Evolutionary conservation across 2,888 invertebrate species (phyloP).

Genomic region (Clepsis dumicolana): DNA sequence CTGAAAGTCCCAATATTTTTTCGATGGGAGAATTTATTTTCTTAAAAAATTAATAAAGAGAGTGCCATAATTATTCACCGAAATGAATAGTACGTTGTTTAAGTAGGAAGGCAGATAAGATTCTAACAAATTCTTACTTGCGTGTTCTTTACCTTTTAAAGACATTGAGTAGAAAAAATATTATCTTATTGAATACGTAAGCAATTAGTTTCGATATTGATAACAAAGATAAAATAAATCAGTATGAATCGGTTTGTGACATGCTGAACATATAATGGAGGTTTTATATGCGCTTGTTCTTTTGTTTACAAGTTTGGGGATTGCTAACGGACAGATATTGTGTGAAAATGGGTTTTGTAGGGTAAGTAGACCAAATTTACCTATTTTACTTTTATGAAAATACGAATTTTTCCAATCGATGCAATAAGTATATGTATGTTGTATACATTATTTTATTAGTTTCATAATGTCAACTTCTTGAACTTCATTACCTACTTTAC

Average conservation of each 20-base stretch:
- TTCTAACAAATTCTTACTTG: background rate
- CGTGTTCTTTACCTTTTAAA: conserved; percentile 7
- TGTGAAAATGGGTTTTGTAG: conserved; percentile 72
- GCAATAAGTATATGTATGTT: too few species aligned
- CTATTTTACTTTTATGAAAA: too few species aligned
- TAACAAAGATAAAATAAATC: conserved; percentile 52
- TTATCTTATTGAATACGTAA: conserved; percentile 22
- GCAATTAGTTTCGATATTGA: conserved; percentile 23
- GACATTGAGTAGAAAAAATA: conserved; percentile 2
- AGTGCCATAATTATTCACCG: background rate
- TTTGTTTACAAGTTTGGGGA: conserved; percentile 49
- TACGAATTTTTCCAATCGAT: too few species aligned
- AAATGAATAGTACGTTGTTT: background rate
- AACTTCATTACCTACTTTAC: too few species aligned
- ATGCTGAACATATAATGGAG: conserved; percentile 61
- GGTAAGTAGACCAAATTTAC: conserved; percentile 57
- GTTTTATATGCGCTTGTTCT: conserved; percentile 49
- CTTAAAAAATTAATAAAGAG: too few species aligned
- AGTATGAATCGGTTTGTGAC: conserved; percentile 51
- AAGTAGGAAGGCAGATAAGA: conserved; percentile 11
- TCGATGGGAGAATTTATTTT: too few species aligned
- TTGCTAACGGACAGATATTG: conserved; percentile 55
- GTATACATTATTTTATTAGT: too few species aligned
- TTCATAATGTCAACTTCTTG: too few species aligned
- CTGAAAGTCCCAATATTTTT: too few species aligned